Evolutionary conservation across 2,113 vertebrate genomes (phyloP), one percentile per base, ranked within the genome.

Genomic region (Ceuthmochares aereus): DNA sequence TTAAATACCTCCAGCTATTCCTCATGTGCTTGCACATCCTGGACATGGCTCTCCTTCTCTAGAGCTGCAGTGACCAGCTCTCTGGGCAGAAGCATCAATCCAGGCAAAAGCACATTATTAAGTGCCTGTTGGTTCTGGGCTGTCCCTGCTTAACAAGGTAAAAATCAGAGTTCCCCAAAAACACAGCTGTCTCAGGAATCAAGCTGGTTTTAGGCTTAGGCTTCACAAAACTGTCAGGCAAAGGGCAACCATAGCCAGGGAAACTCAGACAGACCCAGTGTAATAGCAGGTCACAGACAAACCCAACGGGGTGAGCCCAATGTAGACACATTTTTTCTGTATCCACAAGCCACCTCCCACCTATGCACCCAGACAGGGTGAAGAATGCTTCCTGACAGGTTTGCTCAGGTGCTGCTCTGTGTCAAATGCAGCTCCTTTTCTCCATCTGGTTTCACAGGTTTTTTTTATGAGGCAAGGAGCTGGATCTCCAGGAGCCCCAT

Each of bases 81-180:
- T n/a, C 60, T 32, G n/a, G 51, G 47, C 20, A 82, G 73, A 73
- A 56, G n/a, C 14, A 80, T 32, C 27, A 87, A 77, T 7, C 16
- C 27, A 70, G 60, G 51, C 56, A 85, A 78, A 87, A 92, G 3
- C 87, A 82, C 32, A 55, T 84, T 92, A 91, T 86, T 18, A 86
- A 86, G 54, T 80, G 54, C 34, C 4, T 42, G 25, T 21, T 6
- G 6, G 20, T 21, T 49, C 52, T 49, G 47, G 12, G 5, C 5
- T 45, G 74, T 69, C 34, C 34, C 29, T 72, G 32, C 42, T 40
- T 40, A 85, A 45, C 19, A 19, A 79, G 9, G 56, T 75, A 54
- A 85, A 82, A 72, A 63, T 55, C 21, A 59, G 34, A 79, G 60
- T 42, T 75, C 56, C 10, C 14, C 12, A 42, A 67, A 62, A 42